phyloP scores from a whole-genome alignment of 2,888 invertebrate genomes.

The Erannis defoliaria region DNA sequence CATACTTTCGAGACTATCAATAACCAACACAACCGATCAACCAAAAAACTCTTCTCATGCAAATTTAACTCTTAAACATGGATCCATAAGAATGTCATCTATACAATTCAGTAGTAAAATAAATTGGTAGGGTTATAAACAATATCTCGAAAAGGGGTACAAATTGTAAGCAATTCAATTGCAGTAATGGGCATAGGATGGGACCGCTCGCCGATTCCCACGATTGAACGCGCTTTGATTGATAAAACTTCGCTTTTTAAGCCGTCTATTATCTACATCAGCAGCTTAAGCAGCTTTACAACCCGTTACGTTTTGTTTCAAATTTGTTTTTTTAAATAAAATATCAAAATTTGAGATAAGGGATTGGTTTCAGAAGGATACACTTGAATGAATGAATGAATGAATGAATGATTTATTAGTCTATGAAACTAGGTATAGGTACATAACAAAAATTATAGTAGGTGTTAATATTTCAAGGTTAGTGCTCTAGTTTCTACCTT shows the following conservation, averaged over 20 bases:
- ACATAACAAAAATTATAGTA: no score
- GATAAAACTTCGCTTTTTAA: conserved; percentile 27
- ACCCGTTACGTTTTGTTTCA: no score
- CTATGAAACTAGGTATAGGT: no score
- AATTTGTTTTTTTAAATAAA: no score
- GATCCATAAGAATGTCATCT: conserved; percentile 17
- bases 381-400: no score
- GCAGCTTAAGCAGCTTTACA: no score
- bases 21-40: conserved; percentile 16
- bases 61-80: conserved; percentile 35
- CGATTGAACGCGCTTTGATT: conserved; percentile 31
- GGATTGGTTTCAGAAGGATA: no score
- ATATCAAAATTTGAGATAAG: no score
- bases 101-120: conserved; percentile 25
- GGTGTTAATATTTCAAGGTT: no score
- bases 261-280: not conserved
- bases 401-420: no score
- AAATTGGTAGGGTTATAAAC: conserved; percentile 59
- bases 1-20: conserved; percentile 40
- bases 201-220: conserved; percentile 36
- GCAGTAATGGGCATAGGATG: conserved; percentile 59
- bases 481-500: no score
- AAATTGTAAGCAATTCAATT: conserved; percentile 69
- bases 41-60: conserved; percentile 8
- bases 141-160: conserved; percentile 66